These are phyloP conservation scores for Squalus acanthias DNA, from an alignment of 2,797 vertebrate species.

Conservation along the genomic window DNA sequence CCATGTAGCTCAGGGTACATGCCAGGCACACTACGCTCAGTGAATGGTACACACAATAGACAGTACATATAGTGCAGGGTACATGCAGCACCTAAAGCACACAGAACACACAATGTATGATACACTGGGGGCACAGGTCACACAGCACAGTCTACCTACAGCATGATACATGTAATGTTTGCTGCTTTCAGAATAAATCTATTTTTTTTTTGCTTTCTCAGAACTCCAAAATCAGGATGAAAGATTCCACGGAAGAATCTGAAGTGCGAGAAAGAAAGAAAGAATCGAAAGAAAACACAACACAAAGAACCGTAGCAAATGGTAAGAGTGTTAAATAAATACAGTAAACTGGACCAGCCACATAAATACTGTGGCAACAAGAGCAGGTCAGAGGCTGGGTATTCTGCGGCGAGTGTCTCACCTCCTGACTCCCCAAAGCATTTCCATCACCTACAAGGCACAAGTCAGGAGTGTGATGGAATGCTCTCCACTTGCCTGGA, in stretches of 20 bases:
- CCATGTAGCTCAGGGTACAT: background rate
- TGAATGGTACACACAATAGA: background rate
- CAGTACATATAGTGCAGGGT: no score
- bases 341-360: background rate
- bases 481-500: no score
- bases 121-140: background rate
- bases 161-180: background rate
- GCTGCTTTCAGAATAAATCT: background rate
- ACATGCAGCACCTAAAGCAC: no score
- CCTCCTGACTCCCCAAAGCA: no score
- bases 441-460: no score
- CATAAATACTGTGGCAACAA: no score
- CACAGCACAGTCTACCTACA: background rate
- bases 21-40: background rate
- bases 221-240: background rate
- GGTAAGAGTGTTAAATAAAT: background rate
- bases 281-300: background rate
- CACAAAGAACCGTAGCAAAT: background rate
- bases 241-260: background rate
- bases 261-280: conserved; percentile 21
- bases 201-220: background rate
- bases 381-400: no score
- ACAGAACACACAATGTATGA: background rate
- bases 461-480: no score
- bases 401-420: no score